These are phyloP conservation scores for Alfaro cultratus DNA, from an alignment of 2,797 vertebrate genomes.

Conservation along the genomic window DNA sequence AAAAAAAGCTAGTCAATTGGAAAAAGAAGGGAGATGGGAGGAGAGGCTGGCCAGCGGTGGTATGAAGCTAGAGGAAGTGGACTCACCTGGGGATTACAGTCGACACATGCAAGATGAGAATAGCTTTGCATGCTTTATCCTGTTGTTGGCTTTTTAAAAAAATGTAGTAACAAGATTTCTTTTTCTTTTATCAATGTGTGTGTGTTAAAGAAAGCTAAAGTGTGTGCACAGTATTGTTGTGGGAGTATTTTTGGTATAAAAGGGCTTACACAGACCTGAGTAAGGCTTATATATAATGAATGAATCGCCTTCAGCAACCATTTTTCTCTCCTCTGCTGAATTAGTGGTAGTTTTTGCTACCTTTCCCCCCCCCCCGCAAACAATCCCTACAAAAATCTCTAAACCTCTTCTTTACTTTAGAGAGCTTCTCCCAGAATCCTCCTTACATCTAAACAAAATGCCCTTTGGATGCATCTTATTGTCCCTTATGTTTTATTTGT, in stretches of 20 bases:
- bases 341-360: slow-evolving; percentile 61
- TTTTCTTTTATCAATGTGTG: slow-evolving; percentile 13
- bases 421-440: slow-evolving; percentile 35
- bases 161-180: slow-evolving; percentile 50
- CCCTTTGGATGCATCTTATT: slow-evolving; percentile 42
- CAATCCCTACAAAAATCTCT: slow-evolving; percentile 29
- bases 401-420: slow-evolving; percentile 10
- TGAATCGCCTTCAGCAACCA: slow-evolving; percentile 64
- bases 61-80: slow-evolving; percentile 22
- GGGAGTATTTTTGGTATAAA: slow-evolving; percentile 65
- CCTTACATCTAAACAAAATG: slow-evolving; percentile 27
- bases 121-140: slow-evolving; percentile 36
- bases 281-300: slow-evolving; percentile 76
- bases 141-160: slow-evolving; percentile 57
- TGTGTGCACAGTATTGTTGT: slow-evolving; percentile 39
- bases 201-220: slow-evolving; percentile 35
- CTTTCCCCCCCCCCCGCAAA: slow-evolving; percentile 14
- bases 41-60: not conserved
- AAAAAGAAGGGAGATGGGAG: slow-evolving; percentile 20
- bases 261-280: slow-evolving; percentile 72
- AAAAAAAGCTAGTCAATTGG: slow-evolving; percentile 47
- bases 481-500: slow-evolving; percentile 38
- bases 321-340: slow-evolving; percentile 69
- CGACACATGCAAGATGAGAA: slow-evolving; percentile 5
- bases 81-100: slow-evolving; percentile 14